Conservation (phyloP, 2,113 vertebrate species). For the Muntiacus reevesi region DNA sequence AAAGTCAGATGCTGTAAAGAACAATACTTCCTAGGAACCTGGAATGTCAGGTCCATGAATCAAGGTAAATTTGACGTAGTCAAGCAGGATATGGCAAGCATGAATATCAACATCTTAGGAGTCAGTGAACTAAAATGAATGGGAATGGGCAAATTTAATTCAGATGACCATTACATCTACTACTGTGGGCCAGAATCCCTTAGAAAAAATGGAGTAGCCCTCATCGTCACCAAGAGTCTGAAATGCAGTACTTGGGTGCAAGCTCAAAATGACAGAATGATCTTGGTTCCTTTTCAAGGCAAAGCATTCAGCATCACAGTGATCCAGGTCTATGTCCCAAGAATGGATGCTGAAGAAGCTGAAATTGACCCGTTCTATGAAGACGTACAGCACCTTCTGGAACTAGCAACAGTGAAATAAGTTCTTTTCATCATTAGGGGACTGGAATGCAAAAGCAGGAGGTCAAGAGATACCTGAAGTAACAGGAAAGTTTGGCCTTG, state of each 20-base stretch:
- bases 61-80: neutral
- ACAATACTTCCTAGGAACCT: neutral
- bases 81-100: neutral
- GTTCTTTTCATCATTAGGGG: neutral
- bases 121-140: neutral
- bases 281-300: neutral
- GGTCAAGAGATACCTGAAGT: neutral
- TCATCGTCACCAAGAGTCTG: neutral
- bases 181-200: neutral
- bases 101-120: neutral
- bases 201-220: neutral
- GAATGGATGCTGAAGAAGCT: neutral
- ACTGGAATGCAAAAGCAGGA: neutral
- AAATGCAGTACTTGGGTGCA: neutral
- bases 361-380: neutral
- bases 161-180: neutral
- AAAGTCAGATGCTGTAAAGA: neutral
- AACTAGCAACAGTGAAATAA: neutral
- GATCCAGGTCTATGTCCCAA: neutral
- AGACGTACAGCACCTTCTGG: fast-evolving
- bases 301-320: neutral
- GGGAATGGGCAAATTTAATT: neutral
- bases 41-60: neutral
- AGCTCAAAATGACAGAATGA: neutral
- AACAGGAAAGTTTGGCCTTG: neutral